These are phyloP conservation scores for Scaptomyza reducta DNA, from an alignment of 2,888 invertebrate species.

Conservation along the genomic window DNA sequence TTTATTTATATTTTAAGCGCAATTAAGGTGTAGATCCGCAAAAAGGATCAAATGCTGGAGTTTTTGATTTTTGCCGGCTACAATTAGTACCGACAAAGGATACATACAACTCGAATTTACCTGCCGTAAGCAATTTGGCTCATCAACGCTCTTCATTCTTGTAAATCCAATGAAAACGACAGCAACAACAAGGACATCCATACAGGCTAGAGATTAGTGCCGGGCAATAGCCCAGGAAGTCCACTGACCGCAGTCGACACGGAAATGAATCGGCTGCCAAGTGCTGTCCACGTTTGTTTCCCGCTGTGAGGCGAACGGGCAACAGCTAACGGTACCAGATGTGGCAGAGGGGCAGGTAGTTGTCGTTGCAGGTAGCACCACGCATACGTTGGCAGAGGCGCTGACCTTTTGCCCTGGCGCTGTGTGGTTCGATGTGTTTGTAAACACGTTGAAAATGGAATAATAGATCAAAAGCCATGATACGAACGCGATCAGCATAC, in stretches of 20 bases:
- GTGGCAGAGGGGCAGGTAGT: constrained; percentile 24
- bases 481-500: constrained; percentile 60
- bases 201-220: constrained; percentile 43
- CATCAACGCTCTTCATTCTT: constrained; percentile 54
- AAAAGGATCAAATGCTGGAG: constrained; percentile 41
- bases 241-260: constrained; percentile 71
- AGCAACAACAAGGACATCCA: constrained; percentile 28
- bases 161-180: constrained; percentile 49
- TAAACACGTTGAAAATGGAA: constrained; percentile 75
- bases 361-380: neutral
- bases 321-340: constrained; percentile 71
- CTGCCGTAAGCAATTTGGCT: constrained; percentile 54
- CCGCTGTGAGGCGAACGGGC: constrained; percentile 61
- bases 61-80: constrained; percentile 53
- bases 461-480: constrained; percentile 73
- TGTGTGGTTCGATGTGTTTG: constrained; percentile 69
- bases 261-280: constrained; percentile 73
- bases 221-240: constrained; percentile 64
- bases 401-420: constrained; percentile 39
- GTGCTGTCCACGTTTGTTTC: constrained; percentile 41
- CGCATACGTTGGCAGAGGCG: constrained; percentile 1
- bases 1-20: constrained; percentile 37
- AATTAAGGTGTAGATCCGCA: constrained; percentile 77
- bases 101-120: constrained; percentile 26
- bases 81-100: constrained; percentile 59